Evolutionary conservation across 2,113 vertebrate genomes (phyloP).

Genomic region (Heloderma charlesbogerti): DNA sequence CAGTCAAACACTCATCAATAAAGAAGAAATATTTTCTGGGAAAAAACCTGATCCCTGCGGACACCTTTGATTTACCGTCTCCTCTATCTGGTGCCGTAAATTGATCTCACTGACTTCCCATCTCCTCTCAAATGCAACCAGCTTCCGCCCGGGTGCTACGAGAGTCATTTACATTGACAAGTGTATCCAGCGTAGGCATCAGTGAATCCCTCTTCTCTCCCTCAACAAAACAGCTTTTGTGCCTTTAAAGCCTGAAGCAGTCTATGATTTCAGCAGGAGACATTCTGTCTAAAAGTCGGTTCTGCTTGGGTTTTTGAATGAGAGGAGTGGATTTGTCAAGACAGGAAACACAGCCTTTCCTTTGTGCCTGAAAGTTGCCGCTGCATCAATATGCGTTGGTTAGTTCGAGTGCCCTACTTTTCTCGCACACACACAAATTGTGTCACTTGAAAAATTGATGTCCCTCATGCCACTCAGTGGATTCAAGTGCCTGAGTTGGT

Average conservation of each 20-base stretch:
- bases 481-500: fast-evolving
- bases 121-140: neutral
- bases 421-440: neutral
- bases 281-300: neutral
- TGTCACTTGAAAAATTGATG: slow-evolving; percentile 50
- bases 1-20: slow-evolving; percentile 40
- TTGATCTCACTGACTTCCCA: neutral
- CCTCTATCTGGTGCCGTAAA: neutral
- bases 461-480: neutral
- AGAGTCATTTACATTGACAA: neutral
- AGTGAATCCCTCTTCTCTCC: slow-evolving; percentile 26
- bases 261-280: slow-evolving; percentile 31
- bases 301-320: slow-evolving; percentile 17
- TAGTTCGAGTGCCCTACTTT: neutral
- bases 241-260: neutral
- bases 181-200: slow-evolving; percentile 22
- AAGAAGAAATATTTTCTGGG: slow-evolving; percentile 29
- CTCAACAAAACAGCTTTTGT: neutral
- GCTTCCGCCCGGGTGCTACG: slow-evolving; percentile 22
- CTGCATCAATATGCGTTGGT: neutral
- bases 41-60: slow-evolving; percentile 5
- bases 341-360: neutral
- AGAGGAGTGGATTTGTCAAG: slow-evolving; percentile 10
- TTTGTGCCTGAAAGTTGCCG: slow-evolving; percentile 38
- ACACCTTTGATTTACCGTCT: neutral